Conservation (phyloP, 2,888 invertebrate genomes). For the Melipona bicolor region DNA sequence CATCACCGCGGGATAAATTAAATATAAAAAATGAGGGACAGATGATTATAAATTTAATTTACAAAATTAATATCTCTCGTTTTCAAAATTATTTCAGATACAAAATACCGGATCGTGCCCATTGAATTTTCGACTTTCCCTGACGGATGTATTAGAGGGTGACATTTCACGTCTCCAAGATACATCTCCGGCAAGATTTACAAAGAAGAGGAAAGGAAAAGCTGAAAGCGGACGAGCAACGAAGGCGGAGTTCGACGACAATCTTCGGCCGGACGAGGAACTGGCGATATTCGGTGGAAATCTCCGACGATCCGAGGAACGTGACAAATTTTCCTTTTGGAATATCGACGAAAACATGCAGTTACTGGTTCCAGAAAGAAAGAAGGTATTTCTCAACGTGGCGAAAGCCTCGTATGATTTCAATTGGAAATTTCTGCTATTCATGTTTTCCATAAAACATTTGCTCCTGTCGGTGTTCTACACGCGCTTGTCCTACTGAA, state of each 20-base stretch:
- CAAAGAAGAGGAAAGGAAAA: not conserved
- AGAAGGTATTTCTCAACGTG: slow-evolving; percentile 19
- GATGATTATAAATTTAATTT: too few relatives aligned
- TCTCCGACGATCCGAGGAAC: not conserved
- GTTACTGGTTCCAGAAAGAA: slow-evolving; percentile 14
- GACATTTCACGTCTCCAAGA: slow-evolving; percentile 8
- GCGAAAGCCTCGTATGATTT: not conserved
- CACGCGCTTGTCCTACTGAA: not conserved
- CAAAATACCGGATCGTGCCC: slow-evolving; percentile 42
- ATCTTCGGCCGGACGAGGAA: slow-evolving; percentile 27
- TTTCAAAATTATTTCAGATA: slow-evolving; percentile 4
- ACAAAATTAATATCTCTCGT: too few relatives aligned
- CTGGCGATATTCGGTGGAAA: slow-evolving; percentile 36
- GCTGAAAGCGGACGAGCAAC: not conserved
- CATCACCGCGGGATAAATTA: too few relatives aligned
- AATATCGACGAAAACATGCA: slow-evolving; percentile 43
- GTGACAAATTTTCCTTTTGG: slow-evolving; percentile 20
- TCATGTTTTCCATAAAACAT: not conserved
- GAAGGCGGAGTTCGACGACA: slow-evolving; percentile 15
- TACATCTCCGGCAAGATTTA: not conserved
- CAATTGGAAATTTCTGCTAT: not conserved
- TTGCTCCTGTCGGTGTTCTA: not conserved
- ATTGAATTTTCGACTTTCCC: slow-evolving; percentile 26
- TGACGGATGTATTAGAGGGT: slow-evolving; percentile 25
- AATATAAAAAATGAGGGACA: too few relatives aligned